These are phyloP conservation scores for Timema cristinae DNA, from an alignment of 2,888 invertebrate genomes.

Conservation along the genomic window DNA sequence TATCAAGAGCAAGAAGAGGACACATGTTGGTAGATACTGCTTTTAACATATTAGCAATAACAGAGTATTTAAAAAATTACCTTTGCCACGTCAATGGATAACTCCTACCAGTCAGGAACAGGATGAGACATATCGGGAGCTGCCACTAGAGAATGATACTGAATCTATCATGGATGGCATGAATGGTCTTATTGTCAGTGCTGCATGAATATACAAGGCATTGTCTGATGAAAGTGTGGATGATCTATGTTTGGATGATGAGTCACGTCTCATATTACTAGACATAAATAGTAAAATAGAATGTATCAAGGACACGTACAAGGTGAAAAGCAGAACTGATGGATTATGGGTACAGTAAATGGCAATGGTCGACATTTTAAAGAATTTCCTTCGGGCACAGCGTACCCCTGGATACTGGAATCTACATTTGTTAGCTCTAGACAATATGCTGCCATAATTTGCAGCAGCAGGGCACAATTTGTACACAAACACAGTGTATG, in stretches of 20 bases:
- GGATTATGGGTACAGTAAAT: neutral
- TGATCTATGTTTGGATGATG: too few relatives aligned
- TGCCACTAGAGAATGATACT: too few relatives aligned
- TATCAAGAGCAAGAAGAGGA: neutral
- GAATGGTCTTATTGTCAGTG: neutral
- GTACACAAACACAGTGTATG: too few relatives aligned
- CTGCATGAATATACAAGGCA: neutral
- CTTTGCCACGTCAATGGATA: neutral
- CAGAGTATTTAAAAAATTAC: neutral
- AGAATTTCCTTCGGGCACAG: neutral
- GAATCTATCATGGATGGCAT: neutral
- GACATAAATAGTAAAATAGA: neutral
- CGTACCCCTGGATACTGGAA: neutral
- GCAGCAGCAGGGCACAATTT: slow-evolving; percentile 12
- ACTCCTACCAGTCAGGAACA: neutral
- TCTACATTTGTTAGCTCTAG: slow-evolving; percentile 4
- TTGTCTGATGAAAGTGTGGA: neutral
- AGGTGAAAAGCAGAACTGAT: neutral
- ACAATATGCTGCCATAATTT: neutral
- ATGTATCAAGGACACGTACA: neutral
- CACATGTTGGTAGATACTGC: slow-evolving; percentile 9
- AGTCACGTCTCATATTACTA: neutral
- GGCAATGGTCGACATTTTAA: neutral
- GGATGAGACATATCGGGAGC: neutral
- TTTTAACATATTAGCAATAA: neutral